Evolutionary conservation across 2,888 invertebrate genomes (phyloP).

Genomic region (Saturnia japonica): DNA sequence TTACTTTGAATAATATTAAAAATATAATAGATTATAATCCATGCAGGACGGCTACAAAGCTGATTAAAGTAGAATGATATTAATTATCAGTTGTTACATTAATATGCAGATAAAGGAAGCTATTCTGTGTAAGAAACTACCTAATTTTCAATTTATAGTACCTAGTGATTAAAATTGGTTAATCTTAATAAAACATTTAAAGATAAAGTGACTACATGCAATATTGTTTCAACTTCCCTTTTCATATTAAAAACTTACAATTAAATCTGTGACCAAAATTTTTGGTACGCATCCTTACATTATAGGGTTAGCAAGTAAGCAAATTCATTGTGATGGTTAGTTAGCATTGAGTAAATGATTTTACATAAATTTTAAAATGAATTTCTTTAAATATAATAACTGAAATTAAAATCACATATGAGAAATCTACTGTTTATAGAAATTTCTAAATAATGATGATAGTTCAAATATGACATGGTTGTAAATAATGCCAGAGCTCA

Average conservation of each 20-base stretch:
- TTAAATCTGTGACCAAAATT: neutral
- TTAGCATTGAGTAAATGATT: neutral
- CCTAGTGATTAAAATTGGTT: neutral
- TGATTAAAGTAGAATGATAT: too few species aligned
- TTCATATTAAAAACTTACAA: neutral
- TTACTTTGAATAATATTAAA: neutral
- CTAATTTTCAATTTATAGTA: neutral
- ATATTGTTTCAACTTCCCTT: neutral
- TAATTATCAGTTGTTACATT: too few species aligned
- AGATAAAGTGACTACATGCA: neutral
- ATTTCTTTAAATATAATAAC: neutral
- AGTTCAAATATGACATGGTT: constrained; percentile 53
- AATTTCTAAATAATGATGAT: constrained; percentile 62
- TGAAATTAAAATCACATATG: neutral
- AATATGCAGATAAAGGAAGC: too few species aligned
- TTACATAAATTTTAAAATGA: neutral
- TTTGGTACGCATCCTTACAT: neutral
- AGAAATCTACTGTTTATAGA: constrained; percentile 44
- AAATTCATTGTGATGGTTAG: neutral
- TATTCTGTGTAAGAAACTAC: too few species aligned
- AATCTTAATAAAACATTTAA: neutral
- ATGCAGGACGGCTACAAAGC: neutral
- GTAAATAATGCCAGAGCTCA: constrained; percentile 50
- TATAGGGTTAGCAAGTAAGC: neutral
- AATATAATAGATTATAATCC: neutral